A percentile compares a stretch with the other conserved stretches of the same genome.
phyloP scores from a whole-genome alignment of 2,797 vertebrate species.

The Bovichtus diacanthus region DNA sequence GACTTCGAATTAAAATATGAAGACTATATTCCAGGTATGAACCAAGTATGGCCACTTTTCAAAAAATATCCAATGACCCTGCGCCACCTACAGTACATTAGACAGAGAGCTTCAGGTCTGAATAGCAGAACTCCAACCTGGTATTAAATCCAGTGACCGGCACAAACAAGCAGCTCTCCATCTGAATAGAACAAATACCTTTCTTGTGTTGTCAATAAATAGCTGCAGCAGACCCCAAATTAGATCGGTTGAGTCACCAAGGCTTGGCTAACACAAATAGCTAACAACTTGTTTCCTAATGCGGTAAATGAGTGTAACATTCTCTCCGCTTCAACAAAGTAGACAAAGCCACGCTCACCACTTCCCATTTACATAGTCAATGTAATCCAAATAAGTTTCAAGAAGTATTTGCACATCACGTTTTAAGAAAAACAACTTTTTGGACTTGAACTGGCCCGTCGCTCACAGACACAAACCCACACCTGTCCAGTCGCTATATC shows the following conservation, averaged over 20 bases:
- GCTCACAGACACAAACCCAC: conserved; percentile 13
- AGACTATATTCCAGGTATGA: not conserved
- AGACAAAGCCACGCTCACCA: not conserved
- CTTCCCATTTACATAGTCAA: not conserved
- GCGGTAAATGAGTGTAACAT: conserved; percentile 24
- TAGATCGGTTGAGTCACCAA: conserved; percentile 60
- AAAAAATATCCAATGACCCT: not conserved
- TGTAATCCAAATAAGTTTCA: not conserved
- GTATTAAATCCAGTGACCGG: conserved; percentile 15
- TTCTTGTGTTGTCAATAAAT: conserved; percentile 62
- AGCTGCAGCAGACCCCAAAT: conserved; percentile 59
- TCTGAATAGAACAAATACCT: conserved; percentile 53
- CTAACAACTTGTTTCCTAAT: conserved; percentile 47
- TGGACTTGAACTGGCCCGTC: not conserved
- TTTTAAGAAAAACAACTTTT: not conserved
- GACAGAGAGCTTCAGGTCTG: not conserved
- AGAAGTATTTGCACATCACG: not conserved
- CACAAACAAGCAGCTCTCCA: conserved; percentile 26
- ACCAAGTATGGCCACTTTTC: not conserved
- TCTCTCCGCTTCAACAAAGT: conserved; percentile 23
- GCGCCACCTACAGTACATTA: not conserved
- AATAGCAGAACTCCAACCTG: conserved; percentile 1
- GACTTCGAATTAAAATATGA: not conserved
- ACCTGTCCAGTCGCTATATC: conserved; percentile 47
- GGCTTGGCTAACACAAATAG: conserved; percentile 41